phyloP scores from a whole-genome alignment of 2,113 vertebrate genomes.

The Apteryx owenii region DNA sequence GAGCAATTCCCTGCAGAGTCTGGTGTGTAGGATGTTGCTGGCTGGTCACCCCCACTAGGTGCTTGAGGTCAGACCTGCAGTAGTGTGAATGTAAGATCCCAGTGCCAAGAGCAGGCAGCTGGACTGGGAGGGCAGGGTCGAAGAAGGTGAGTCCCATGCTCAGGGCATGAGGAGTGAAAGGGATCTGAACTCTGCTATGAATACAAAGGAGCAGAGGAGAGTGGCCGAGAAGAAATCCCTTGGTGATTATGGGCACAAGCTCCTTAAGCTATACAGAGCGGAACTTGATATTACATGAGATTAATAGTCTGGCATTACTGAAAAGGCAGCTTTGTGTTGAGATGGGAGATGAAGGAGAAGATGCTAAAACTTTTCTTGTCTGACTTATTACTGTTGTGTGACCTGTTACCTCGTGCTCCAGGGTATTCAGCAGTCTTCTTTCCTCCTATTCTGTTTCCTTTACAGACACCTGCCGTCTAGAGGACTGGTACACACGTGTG shows the following conservation, averaged over 20 bases:
- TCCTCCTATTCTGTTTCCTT: not conserved
- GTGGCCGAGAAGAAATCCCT: not conserved
- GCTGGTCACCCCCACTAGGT: not conserved
- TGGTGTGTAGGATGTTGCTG: fast-evolving
- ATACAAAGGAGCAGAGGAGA: not conserved
- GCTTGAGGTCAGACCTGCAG: not conserved
- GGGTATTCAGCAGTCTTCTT: not conserved
- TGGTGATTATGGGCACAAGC: not conserved
- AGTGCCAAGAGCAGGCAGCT: not conserved
- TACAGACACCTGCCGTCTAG: not conserved
- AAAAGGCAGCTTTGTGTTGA: not conserved
- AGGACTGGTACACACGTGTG: fast-evolving
- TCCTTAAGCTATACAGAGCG: not conserved
- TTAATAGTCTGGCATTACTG: not conserved
- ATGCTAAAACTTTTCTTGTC: not conserved
- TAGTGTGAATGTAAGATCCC: not conserved
- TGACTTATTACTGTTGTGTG: not conserved
- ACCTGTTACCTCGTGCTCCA: not conserved
- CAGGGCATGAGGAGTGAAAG: not conserved
- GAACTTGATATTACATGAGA: not conserved
- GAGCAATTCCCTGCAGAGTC: not conserved
- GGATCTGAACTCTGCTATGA: not conserved
- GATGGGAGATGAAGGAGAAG: not conserved
- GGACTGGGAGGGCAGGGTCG: not conserved
- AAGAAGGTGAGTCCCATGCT: not conserved